Percentiles rank a stretch among this genome's conserved stretches.
These are phyloP conservation scores for Pharmacophagus antenor DNA, from an alignment of 2,888 invertebrate genomes.

Conservation along the genomic window DNA sequence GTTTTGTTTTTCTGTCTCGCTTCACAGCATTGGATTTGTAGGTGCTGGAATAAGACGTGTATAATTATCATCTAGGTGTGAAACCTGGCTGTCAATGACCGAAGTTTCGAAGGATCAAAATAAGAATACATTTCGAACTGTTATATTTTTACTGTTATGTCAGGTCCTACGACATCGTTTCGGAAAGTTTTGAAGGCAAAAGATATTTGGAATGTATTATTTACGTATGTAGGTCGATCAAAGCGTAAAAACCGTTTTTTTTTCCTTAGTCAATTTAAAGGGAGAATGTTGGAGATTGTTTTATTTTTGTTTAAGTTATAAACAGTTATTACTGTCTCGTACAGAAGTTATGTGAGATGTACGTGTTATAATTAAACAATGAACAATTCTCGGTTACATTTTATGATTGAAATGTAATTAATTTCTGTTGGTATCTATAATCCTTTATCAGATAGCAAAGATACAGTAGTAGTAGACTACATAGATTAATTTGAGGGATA, in stretches of 20 bases:
- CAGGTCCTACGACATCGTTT: slow-evolving; percentile 55
- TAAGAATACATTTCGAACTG: slow-evolving; percentile 53
- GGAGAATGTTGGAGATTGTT: no score
- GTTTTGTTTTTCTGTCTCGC: slow-evolving; percentile 56
- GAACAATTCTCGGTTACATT: neutral
- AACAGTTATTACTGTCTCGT: neutral
- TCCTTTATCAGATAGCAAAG: slow-evolving; percentile 4
- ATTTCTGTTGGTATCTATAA: neutral
- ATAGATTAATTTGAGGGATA: no score
- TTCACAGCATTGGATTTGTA: slow-evolving; percentile 33
- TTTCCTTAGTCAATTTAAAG: neutral
- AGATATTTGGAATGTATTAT: slow-evolving; percentile 13
- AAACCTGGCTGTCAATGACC: slow-evolving; percentile 74
- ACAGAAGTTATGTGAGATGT: neutral
- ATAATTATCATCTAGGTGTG: slow-evolving; percentile 57
- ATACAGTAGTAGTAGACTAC: no score
- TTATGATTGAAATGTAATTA: neutral
- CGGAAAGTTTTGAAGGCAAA: slow-evolving; percentile 12
- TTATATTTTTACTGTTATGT: slow-evolving; percentile 58
- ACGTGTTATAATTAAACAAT: slow-evolving; percentile 14
- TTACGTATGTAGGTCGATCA: slow-evolving; percentile 25
- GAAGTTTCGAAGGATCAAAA: slow-evolving; percentile 65
- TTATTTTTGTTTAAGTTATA: neutral
- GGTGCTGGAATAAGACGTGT: slow-evolving; percentile 47
- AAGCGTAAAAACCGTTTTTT: no score